Conservation (phyloP, 2,113 vertebrate genomes). For the Crocuta crocuta region DNA sequence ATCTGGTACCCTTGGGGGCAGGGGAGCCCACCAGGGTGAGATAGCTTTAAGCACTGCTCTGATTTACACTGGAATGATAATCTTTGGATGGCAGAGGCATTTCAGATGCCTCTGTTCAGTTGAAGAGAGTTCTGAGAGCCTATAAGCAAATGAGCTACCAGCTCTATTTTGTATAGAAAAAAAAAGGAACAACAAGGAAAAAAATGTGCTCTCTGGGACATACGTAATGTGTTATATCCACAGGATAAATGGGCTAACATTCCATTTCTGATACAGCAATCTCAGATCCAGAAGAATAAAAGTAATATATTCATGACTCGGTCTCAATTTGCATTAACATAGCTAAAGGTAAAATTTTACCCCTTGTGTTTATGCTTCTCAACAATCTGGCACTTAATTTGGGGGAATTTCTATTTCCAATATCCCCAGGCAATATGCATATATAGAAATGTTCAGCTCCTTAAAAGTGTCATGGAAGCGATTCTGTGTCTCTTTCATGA, state of each 20-base stretch:
- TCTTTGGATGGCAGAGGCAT: background rate
- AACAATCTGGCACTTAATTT: constrained; percentile 64
- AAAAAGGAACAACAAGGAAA: background rate
- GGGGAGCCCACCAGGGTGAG: background rate
- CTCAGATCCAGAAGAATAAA: constrained; percentile 65
- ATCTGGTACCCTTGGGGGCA: background rate
- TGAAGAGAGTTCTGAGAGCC: background rate
- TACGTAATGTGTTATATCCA: background rate
- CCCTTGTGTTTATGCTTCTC: constrained; percentile 63
- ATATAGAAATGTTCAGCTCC: constrained; percentile 48
- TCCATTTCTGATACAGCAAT: constrained; percentile 43
- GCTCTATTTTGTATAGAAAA: background rate
- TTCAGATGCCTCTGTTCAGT: too few relatives aligned
- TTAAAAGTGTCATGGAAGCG: constrained; percentile 57
- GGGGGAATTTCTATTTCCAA: constrained; percentile 43
- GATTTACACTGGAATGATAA: background rate
- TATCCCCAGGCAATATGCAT: constrained; percentile 34
- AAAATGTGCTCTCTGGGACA: background rate
- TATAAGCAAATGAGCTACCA: background rate
- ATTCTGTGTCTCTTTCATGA: constrained; percentile 54
- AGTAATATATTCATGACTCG: constrained; percentile 66
- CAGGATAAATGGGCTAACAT: background rate
- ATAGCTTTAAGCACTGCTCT: background rate
- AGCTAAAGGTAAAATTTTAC: constrained; percentile 67
- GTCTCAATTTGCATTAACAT: constrained; percentile 59